Conservation (phyloP, 2,113 vertebrate genomes). For the Cyprinodon brontotheroides region DNA sequence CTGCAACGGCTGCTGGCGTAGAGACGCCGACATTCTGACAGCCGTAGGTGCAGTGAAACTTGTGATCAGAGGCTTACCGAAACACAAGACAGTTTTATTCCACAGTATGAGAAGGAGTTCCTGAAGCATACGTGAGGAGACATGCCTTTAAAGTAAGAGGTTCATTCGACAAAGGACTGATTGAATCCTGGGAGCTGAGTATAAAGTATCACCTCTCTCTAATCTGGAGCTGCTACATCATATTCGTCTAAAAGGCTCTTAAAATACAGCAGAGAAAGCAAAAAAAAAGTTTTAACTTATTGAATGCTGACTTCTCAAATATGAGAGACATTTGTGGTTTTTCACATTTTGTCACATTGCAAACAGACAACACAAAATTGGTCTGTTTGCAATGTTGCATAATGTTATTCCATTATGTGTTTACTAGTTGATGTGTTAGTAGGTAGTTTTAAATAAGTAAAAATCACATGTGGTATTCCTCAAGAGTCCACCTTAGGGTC, state of each 20-base stretch:
- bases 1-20: constrained; percentile 2
- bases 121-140: neutral
- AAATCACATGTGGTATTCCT: no score
- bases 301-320: neutral
- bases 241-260: neutral
- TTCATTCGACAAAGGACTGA: neutral
- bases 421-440: no score
- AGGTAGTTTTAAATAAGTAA: no score
- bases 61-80: constrained; percentile 32
- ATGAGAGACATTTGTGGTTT: neutral
- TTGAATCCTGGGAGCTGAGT: neutral
- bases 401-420: no score
- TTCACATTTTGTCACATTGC: no score
- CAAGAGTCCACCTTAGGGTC: no score
- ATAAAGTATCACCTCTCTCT: neutral
- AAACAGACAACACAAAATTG: no score
- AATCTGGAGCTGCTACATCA: neutral
- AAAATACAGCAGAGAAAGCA: neutral
- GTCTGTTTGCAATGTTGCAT: no score
- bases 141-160: neutral
- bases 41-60: constrained; percentile 10
- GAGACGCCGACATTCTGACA: constrained; percentile 16
- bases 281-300: neutral
- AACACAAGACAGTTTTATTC: constrained; percentile 8
- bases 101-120: neutral